phyloP scores from a whole-genome alignment of 2,888 invertebrate species.

The Dasypogon diadema region DNA sequence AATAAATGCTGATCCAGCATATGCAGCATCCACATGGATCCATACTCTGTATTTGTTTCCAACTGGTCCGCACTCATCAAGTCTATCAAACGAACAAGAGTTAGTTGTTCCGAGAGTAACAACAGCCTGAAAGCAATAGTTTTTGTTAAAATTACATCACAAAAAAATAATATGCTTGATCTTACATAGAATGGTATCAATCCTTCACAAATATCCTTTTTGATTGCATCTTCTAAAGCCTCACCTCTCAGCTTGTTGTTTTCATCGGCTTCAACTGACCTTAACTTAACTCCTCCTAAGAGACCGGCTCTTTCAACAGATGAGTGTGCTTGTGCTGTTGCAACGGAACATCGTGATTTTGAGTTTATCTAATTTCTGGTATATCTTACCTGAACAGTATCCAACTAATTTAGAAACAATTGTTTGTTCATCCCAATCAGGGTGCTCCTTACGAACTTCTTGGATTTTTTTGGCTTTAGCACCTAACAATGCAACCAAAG shows the following conservation, averaged over 20 bases:
- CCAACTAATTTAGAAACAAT: slow-evolving; percentile 85
- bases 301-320: slow-evolving; percentile 94
- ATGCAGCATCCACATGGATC: slow-evolving; percentile 97
- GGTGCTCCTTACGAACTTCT: slow-evolving; percentile 77
- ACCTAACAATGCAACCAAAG: slow-evolving; percentile 90
- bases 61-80: slow-evolving; percentile 93
- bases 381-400: slow-evolving; percentile 88
- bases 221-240: slow-evolving; percentile 80
- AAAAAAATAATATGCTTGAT: slow-evolving; percentile 57
- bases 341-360: no score
- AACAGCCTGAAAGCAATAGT: slow-evolving; percentile 81
- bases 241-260: slow-evolving; percentile 81
- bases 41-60: slow-evolving; percentile 82
- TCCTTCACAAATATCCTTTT: slow-evolving; percentile 87
- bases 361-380: no score
- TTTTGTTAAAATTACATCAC: no score
- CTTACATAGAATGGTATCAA: slow-evolving; percentile 96
- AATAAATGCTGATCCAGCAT: slow-evolving; percentile 95
- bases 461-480: slow-evolving; percentile 83
- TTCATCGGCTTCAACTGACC: slow-evolving; percentile 79
- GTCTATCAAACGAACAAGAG: slow-evolving; percentile 93
- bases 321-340: slow-evolving; percentile 92
- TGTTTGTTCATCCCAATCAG: slow-evolving; percentile 80
- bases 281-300: slow-evolving; percentile 85
- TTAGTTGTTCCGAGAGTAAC: slow-evolving; percentile 95